Conservation (phyloP, 2,888 invertebrate genomes). For the Leptura quadrifasciata region DNA sequence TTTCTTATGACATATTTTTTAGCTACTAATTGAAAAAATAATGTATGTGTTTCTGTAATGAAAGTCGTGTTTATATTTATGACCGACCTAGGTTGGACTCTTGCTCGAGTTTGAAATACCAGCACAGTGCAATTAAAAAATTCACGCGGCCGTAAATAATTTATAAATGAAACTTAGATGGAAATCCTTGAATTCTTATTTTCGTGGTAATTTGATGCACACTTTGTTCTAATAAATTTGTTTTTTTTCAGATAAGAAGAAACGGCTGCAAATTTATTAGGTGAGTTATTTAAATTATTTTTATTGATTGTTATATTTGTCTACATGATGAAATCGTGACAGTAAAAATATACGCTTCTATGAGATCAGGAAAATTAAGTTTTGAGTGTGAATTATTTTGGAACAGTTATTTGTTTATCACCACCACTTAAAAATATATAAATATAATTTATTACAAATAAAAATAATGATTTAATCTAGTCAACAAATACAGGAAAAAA, state of each 20-base stretch:
- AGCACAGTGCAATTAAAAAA: background rate
- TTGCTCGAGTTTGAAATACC: background rate
- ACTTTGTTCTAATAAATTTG: background rate
- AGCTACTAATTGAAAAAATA: constrained; percentile 33
- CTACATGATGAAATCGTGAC: too few species aligned
- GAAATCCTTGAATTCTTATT: background rate
- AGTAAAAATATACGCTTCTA: too few species aligned
- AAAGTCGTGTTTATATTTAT: constrained; percentile 13
- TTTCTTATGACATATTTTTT: constrained; percentile 21
- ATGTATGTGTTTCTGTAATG: constrained; percentile 9
- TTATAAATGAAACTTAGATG: background rate
- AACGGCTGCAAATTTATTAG: background rate
- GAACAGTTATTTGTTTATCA: too few species aligned
- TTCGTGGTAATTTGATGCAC: background rate
- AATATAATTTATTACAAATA: too few species aligned
- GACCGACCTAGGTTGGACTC: background rate
- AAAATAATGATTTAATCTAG: too few species aligned
- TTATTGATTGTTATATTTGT: background rate
- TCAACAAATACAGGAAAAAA: too few species aligned
- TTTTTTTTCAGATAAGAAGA: constrained; percentile 3
- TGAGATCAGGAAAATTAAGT: too few species aligned
- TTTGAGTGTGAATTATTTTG: too few species aligned
- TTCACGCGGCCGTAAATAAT: background rate
- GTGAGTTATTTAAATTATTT: background rate
- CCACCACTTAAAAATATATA: too few species aligned